A percentile compares a stretch with the other conserved stretches of the same genome.
Conservation (phyloP, 2,888 invertebrate species). For the Eucera pruinosa region DNA sequence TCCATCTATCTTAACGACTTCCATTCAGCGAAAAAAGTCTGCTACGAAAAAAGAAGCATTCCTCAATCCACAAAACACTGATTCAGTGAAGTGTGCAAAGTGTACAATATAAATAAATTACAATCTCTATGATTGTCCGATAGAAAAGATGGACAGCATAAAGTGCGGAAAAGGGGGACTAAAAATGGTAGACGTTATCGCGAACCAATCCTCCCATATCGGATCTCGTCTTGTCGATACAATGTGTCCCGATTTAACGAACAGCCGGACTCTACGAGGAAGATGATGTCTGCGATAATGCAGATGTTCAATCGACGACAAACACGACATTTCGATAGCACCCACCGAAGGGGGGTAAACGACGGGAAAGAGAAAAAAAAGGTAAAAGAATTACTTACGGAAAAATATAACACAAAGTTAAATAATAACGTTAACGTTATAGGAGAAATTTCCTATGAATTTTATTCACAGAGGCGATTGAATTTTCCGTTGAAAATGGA, state of each 20-base stretch:
- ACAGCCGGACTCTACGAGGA: conserved; percentile 57
- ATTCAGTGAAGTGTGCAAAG: not conserved
- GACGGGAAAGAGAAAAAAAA: conserved; percentile 14
- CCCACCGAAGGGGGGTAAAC: conserved; percentile 28
- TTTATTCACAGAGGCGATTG: too few species aligned
- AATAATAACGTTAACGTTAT: not conserved
- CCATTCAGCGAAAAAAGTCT: too few species aligned
- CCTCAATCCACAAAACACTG: not conserved
- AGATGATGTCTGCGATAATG: conserved; percentile 68
- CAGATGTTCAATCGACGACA: conserved; percentile 71
- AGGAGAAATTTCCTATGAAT: too few species aligned
- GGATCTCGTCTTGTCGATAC: conserved; percentile 53
- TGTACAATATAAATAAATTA: conserved; percentile 27
- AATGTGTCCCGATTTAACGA: conserved; percentile 73
- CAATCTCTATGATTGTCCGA: not conserved
- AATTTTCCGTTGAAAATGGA: too few species aligned
- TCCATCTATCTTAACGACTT: too few species aligned
- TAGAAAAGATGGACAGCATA: not conserved
- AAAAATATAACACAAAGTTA: not conserved
- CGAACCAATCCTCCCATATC: conserved; percentile 39
- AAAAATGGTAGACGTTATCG: conserved; percentile 46
- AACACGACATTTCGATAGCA: conserved; percentile 64
- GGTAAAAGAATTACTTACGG: not conserved
- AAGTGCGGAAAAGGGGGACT: conserved; percentile 11
- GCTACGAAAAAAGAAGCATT: not conserved